phyloP scores from a whole-genome alignment of 92 coral and sea anemone species.

The Anthopleura xanthogrammica region DNA sequence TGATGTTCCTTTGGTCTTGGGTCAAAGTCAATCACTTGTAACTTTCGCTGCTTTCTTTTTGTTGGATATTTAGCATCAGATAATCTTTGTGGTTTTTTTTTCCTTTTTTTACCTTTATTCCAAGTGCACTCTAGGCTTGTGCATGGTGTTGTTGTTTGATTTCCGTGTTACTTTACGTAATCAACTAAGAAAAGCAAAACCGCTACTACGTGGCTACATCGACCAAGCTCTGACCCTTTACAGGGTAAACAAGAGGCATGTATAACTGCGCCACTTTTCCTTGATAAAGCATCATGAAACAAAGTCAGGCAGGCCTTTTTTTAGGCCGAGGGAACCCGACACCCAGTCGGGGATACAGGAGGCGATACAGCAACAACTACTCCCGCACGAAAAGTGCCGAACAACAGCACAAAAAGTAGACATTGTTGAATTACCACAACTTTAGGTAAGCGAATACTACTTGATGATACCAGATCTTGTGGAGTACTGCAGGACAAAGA shows the following conservation, averaged over 20 bases:
- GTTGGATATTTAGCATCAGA: conserved; percentile 48
- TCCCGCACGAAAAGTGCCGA: no score
- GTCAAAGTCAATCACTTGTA: conserved; percentile 49
- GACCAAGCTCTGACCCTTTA: conserved; percentile 38
- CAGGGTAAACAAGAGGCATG: conserved; percentile 46
- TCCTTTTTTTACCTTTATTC: conserved; percentile 23
- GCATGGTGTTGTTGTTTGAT: conserved; percentile 12
- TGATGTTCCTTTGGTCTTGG: conserved; percentile 53
- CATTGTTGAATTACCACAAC: no score
- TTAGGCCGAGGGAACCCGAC: no score
- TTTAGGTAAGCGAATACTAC: no score
- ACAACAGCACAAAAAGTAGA: no score
- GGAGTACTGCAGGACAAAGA: no score
- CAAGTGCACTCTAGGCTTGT: conserved; percentile 34
- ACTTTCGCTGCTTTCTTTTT: conserved; percentile 24
- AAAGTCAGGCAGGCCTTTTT: no score
- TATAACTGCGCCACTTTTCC: no score
- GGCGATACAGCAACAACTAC: no score
- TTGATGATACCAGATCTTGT: no score
- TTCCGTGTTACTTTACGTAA: conserved; percentile 21
- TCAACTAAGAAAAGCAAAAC: conserved; percentile 18
- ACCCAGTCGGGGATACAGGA: no score
- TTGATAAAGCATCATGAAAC: no score
- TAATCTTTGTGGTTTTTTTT: conserved; percentile 47
- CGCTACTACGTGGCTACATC: conserved; percentile 45